phyloP scores from a whole-genome alignment of 1,140 invertebrate species.

The Coenobita brevimanus region DNA sequence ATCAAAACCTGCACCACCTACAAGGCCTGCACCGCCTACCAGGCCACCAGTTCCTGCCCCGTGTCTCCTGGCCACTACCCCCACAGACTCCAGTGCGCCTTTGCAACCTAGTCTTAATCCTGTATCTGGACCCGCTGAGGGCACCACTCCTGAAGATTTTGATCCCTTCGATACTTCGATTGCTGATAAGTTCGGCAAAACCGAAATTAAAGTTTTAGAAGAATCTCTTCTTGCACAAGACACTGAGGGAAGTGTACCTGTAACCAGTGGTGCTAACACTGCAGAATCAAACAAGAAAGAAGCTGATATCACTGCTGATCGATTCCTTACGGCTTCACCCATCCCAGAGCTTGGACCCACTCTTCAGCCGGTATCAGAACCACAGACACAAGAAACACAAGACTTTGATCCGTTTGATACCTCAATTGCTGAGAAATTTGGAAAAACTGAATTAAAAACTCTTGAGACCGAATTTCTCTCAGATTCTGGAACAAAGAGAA shows the following conservation, averaged over 20 bases:
- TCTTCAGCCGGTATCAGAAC: slow-evolving; percentile 35
- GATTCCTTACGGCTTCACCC: slow-evolving; percentile 78
- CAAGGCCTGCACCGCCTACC: slow-evolving; percentile 19
- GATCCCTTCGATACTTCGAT: slow-evolving; percentile 72
- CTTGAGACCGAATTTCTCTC: slow-evolving; percentile 45
- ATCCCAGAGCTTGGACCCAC: slow-evolving; percentile 75
- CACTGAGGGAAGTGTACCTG: neutral
- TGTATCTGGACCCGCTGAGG: slow-evolving; percentile 36
- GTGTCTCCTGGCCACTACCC: slow-evolving; percentile 58
- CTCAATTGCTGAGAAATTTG: slow-evolving; percentile 81
- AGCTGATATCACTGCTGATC: slow-evolving; percentile 27
- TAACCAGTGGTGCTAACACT: neutral
- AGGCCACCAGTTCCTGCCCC: slow-evolving; percentile 56
- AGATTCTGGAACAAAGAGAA: slow-evolving; percentile 56
- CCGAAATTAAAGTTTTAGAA: slow-evolving; percentile 65
- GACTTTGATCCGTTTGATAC: slow-evolving; percentile 88
- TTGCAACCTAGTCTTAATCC: slow-evolving; percentile 66
- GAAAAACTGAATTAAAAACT: slow-evolving; percentile 80
- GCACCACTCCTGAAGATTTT: slow-evolving; percentile 74
- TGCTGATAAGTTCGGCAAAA: slow-evolving; percentile 66
- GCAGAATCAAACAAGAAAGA: slow-evolving; percentile 19
- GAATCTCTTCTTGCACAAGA: slow-evolving; percentile 45
- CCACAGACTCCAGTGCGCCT: slow-evolving; percentile 66
- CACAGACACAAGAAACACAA: slow-evolving; percentile 70
- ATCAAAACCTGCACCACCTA: neutral